Evolutionary conservation across 2,797 vertebrate species (phyloP).

Genomic region (Ctenosaura bakeri): DNA sequence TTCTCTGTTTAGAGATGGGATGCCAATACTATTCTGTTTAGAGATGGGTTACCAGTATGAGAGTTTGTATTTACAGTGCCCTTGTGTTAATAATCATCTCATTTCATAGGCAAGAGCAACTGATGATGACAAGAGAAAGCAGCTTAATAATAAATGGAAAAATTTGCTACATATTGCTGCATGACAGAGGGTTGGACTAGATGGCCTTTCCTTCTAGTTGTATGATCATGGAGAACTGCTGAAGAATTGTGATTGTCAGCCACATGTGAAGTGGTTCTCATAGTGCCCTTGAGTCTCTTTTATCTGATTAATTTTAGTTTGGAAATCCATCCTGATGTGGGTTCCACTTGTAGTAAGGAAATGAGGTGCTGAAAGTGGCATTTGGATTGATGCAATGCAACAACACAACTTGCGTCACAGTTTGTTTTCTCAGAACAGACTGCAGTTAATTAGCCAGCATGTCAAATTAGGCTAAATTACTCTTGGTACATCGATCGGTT

Average conservation of each 20-base stretch:
- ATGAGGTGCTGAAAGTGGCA: background rate
- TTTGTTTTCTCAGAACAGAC: constrained; percentile 46
- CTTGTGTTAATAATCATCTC: no score
- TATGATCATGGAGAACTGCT: background rate
- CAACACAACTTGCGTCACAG: background rate
- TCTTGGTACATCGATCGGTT: constrained; percentile 57
- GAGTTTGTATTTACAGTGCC: no score
- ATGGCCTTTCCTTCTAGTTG: no score
- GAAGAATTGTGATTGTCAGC: background rate
- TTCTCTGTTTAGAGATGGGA: no score
- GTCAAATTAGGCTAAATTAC: constrained; percentile 60
- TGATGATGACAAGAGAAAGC: no score
- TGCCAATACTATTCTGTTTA: no score
- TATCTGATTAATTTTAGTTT: background rate
- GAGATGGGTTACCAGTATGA: no score
- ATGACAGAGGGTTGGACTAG: no score
- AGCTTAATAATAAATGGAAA: no score
- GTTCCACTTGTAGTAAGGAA: background rate
- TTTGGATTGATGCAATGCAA: background rate
- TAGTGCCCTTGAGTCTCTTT: background rate
- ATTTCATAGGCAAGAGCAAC: no score
- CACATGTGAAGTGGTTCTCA: background rate
- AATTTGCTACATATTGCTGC: no score
- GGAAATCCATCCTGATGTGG: background rate
- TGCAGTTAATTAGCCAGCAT: constrained; percentile 61